Percentiles rank a stretch among this genome's conserved stretches.
phyloP scores from a whole-genome alignment of 2,888 invertebrate species.

The Apamea monoglypha region DNA sequence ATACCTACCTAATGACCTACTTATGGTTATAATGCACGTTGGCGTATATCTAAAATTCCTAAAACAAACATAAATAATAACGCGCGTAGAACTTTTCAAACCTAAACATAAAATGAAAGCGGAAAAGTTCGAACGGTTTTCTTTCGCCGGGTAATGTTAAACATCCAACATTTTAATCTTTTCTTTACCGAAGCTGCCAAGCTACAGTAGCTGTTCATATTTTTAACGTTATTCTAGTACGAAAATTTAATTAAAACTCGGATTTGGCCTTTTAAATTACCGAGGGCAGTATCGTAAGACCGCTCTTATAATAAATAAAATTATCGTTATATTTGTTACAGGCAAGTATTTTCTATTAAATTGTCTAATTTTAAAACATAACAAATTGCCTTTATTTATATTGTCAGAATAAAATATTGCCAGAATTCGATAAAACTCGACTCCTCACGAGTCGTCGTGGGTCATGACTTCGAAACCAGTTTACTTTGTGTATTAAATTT shows the following conservation, averaged over 20 bases:
- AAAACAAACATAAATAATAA: slow-evolving; percentile 18
- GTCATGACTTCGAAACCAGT: not conserved
- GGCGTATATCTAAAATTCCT: not conserved
- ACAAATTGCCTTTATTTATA: slow-evolving; percentile 11
- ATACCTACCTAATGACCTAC: not conserved
- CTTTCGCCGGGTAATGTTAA: slow-evolving; percentile 36
- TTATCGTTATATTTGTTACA: slow-evolving; percentile 73
- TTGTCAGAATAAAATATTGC: slow-evolving; percentile 2
- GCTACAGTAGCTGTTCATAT: slow-evolving; percentile 72
- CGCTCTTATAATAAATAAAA: slow-evolving; percentile 71
- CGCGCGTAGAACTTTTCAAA: slow-evolving; percentile 32
- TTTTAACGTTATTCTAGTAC: slow-evolving; percentile 72
- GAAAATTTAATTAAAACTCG: slow-evolving; percentile 82
- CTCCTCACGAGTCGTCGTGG: too few species aligned
- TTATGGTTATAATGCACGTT: not conserved
- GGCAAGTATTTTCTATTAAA: slow-evolving; percentile 29
- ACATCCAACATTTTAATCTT: slow-evolving; percentile 59
- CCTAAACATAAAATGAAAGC: slow-evolving; percentile 49
- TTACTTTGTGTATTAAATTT: not conserved
- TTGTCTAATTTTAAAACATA: slow-evolving; percentile 15
- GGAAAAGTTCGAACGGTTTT: slow-evolving; percentile 41
- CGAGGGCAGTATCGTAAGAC: slow-evolving; percentile 72
- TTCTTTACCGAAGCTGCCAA: slow-evolving; percentile 62
- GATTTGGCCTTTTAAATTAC: slow-evolving; percentile 75
- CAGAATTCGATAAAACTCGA: not conserved